Conservation (phyloP, 2,797 vertebrate genomes). For the Tokudaia muenninki region DNA sequence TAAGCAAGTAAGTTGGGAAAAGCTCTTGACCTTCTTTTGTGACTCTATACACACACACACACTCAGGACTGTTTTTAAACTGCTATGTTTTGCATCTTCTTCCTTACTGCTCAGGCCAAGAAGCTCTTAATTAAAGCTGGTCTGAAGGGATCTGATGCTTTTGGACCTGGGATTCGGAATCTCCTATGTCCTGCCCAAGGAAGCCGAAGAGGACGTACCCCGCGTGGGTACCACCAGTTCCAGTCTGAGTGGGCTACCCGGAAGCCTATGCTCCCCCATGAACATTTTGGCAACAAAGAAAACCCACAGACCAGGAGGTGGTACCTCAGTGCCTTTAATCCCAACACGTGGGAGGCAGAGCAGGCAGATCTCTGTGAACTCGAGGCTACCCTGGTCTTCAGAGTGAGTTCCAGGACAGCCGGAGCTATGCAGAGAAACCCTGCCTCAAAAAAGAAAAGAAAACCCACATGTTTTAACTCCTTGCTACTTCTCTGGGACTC, state of each 20-base stretch:
- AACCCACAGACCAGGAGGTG: neutral
- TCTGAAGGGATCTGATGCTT: constrained; percentile 6
- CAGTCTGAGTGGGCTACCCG: constrained; percentile 49
- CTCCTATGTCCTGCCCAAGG: constrained; percentile 31
- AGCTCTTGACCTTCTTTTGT: constrained; percentile 56
- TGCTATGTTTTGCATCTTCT: constrained; percentile 87
- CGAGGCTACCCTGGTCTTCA: neutral
- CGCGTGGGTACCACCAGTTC: neutral
- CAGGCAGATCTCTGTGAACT: neutral
- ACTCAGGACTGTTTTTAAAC: constrained; percentile 85
- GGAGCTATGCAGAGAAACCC: neutral
- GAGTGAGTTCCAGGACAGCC: neutral
- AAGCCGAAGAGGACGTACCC: neutral
- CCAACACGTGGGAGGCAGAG: neutral
- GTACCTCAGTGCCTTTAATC: neutral
- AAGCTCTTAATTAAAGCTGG: constrained; percentile 41
- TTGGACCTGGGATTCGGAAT: constrained; percentile 47
- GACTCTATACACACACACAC: neutral
- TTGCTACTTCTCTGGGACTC: constrained; percentile 18
- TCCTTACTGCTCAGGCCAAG: constrained; percentile 73
- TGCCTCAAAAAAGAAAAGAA: neutral
- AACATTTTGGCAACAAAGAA: constrained; percentile 49
- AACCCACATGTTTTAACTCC: neutral
- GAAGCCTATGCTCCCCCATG: neutral
- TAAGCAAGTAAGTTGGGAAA: constrained; percentile 82